These are phyloP conservation scores for Unio pictorum DNA, from an alignment of 2,888 invertebrate species.

Conservation along the genomic window DNA sequence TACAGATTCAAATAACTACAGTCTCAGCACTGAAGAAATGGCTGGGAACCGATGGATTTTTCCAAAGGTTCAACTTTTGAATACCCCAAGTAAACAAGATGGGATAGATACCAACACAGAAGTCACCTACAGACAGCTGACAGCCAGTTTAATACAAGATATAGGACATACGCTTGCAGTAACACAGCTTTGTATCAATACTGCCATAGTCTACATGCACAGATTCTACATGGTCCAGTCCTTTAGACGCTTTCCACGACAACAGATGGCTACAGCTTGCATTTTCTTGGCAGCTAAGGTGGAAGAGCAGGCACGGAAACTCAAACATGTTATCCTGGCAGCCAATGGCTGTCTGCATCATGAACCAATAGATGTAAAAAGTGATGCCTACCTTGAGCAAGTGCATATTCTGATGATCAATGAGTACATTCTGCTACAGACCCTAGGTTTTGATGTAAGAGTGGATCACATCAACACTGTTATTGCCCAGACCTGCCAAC, in stretches of 20 bases:
- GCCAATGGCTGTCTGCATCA: slow-evolving; percentile 89
- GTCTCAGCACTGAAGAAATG: slow-evolving; percentile 28
- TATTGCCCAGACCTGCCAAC: slow-evolving; percentile 84
- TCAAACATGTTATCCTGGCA: slow-evolving; percentile 96
- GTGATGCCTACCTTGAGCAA: slow-evolving; percentile 83
- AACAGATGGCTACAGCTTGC: slow-evolving; percentile 92
- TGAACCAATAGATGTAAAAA: slow-evolving; percentile 80
- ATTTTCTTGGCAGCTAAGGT: slow-evolving; percentile 98
- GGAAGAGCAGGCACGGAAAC: slow-evolving; percentile 97
- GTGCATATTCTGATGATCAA: slow-evolving; percentile 95
- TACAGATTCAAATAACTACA: too few species aligned
- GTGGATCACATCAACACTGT: slow-evolving; percentile 99
- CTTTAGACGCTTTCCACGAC: slow-evolving; percentile 93
- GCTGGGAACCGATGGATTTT: slow-evolving; percentile 87
- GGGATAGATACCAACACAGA: slow-evolving; percentile 96
- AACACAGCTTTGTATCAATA: slow-evolving; percentile 98
- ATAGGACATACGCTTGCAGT: slow-evolving; percentile 98
- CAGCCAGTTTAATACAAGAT: slow-evolving; percentile 98
- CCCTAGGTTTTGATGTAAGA: slow-evolving; percentile 97
- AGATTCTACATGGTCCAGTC: slow-evolving; percentile 99
- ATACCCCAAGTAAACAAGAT: slow-evolving; percentile 91
- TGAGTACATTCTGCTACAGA: slow-evolving; percentile 96
- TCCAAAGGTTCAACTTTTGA: slow-evolving; percentile 90
- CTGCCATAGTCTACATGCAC: slow-evolving; percentile 99
- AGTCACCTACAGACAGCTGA: slow-evolving; percentile 94